Evolutionary conservation across 2,888 invertebrate species (phyloP).

Genomic region (Drosophila anomalata): DNA sequence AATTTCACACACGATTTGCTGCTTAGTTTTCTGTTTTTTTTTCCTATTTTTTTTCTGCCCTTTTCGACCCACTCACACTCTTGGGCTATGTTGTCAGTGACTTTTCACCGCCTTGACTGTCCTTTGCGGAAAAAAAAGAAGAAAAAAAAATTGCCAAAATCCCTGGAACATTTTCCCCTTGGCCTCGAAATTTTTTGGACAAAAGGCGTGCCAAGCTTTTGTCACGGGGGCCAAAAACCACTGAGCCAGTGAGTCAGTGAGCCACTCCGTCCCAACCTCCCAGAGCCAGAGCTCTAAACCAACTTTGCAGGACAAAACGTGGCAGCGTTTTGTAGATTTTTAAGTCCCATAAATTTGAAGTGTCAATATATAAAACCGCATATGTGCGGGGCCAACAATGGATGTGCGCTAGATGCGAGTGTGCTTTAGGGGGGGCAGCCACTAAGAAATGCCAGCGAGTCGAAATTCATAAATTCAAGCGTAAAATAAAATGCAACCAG

Average conservation of each 20-base stretch:
- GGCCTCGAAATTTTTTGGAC: slow-evolving; percentile 7
- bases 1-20: slow-evolving; percentile 70
- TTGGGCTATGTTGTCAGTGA: slow-evolving; percentile 43
- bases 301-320: slow-evolving; percentile 48
- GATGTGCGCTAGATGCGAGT: slow-evolving; percentile 3
- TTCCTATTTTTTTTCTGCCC: slow-evolving; percentile 10
- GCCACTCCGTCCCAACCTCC: neutral
- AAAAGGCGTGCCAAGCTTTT: slow-evolving; percentile 42
- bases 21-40: slow-evolving; percentile 48
- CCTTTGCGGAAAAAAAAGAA: neutral
- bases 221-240: slow-evolving; percentile 17
- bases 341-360: slow-evolving; percentile 77
- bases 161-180: slow-evolving; percentile 10
- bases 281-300: slow-evolving; percentile 30
- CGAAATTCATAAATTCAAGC: slow-evolving; percentile 73
- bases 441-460: slow-evolving; percentile 53
- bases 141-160: neutral
- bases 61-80: no score
- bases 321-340: slow-evolving; percentile 74
- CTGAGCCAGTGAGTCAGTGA: neutral
- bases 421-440: neutral
- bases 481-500: slow-evolving; percentile 64
- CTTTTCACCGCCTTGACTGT: slow-evolving; percentile 53
- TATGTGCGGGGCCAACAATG: slow-evolving; percentile 70
- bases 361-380: slow-evolving; percentile 79